Percentiles rank a stretch among this genome's conserved stretches.
Evolutionary conservation across 2,888 invertebrate genomes (phyloP).

Genomic region (Liodrosophila aerea): DNA sequence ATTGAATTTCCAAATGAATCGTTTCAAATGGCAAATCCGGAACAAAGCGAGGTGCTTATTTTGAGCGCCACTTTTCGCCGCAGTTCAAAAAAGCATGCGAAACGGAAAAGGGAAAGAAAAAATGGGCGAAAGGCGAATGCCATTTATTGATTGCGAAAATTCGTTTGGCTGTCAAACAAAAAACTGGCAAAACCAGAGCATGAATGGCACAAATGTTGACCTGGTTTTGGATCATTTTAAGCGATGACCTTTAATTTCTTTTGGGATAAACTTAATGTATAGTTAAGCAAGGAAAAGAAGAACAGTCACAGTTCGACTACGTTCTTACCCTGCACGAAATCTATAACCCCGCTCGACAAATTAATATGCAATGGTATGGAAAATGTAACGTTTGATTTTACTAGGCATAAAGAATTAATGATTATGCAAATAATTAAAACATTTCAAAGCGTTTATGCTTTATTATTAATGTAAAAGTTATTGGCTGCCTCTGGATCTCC

Average conservation of each 20-base stretch:
- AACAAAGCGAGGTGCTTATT: constrained; percentile 39
- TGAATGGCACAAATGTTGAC: not conserved
- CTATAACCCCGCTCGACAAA: too few relatives aligned
- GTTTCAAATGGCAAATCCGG: too few relatives aligned
- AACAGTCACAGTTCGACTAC: too few relatives aligned
- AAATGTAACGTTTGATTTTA: too few relatives aligned
- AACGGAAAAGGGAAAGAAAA: not conserved
- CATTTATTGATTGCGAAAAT: constrained; percentile 66
- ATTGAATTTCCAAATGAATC: constrained; percentile 10
- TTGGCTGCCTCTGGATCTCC: constrained; percentile 4
- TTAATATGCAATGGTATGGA: too few relatives aligned
- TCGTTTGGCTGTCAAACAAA: constrained; percentile 59
- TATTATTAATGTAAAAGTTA: too few relatives aligned
- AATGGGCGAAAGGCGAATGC: constrained; percentile 24
- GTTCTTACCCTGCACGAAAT: too few relatives aligned
- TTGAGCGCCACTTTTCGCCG: constrained; percentile 27
- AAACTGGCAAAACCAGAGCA: constrained; percentile 37
- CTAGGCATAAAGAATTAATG: too few relatives aligned
- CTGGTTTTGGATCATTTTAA: constrained; percentile 14
- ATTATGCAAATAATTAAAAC: too few relatives aligned
- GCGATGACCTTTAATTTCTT: constrained; percentile 21
- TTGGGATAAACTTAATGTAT: constrained; percentile 7
- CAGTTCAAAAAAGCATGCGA: constrained; percentile 3
- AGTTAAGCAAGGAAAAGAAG: constrained; percentile 1
- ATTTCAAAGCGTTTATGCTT: too few relatives aligned